phyloP scores from a whole-genome alignment of 1,140 invertebrate genomes.

The Centruroides sculpturatus region DNA sequence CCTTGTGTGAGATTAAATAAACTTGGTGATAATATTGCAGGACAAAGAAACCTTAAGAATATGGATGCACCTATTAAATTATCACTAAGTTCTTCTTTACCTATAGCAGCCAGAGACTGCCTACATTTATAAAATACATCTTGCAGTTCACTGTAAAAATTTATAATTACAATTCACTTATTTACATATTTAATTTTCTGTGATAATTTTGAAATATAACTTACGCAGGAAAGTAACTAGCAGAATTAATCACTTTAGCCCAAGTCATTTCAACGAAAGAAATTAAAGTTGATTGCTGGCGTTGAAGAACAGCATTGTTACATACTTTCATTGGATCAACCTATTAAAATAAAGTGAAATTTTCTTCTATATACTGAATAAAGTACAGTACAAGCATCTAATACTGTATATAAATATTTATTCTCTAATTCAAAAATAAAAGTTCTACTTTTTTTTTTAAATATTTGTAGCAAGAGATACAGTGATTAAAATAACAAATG shows the following conservation, averaged over 20 bases:
- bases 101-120: conserved; percentile 52
- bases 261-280: conserved; percentile 70
- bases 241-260: conserved; percentile 64
- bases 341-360: conserved; percentile 26
- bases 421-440: too few relatives aligned
- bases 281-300: conserved; percentile 68
- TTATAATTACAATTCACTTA: conserved; percentile 1
- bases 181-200: neutral
- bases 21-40: conserved; percentile 85
- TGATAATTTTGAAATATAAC: conserved; percentile 10
- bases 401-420: too few relatives aligned
- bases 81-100: conserved; percentile 69
- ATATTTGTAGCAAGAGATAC: too few relatives aligned
- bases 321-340: conserved; percentile 67
- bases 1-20: conserved; percentile 85
- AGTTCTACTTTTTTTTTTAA: too few relatives aligned
- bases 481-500: too few relatives aligned
- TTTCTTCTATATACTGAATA: too few relatives aligned
- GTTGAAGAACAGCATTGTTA: conserved; percentile 44
- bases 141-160: conserved; percentile 46
- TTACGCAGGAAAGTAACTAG: conserved; percentile 61
- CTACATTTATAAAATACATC: conserved; percentile 78
- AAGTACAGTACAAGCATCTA: too few relatives aligned
- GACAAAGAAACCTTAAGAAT: conserved; percentile 80
- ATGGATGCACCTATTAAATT: conserved; percentile 89